Conservation (phyloP, 2,797 vertebrate genomes). For the Characodon lateralis region DNA sequence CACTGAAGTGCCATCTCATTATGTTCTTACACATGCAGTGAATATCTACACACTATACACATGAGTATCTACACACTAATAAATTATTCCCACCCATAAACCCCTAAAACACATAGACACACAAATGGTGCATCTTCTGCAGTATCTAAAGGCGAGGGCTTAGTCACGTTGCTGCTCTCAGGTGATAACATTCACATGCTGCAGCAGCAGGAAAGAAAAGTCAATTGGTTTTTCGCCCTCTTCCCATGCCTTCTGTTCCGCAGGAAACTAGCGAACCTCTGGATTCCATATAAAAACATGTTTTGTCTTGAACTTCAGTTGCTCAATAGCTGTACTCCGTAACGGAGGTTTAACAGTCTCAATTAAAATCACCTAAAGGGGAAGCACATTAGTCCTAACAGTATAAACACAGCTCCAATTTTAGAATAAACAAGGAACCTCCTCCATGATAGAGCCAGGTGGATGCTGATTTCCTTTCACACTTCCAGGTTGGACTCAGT, state of each 20-base stretch:
- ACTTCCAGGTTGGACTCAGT: conserved; percentile 32
- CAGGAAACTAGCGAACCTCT: conserved; percentile 29
- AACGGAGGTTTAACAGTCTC: conserved; percentile 61
- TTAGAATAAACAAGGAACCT: conserved; percentile 64
- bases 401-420: conserved; percentile 48
- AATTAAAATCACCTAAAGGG: conserved; percentile 73
- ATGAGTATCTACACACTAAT: conserved; percentile 19
- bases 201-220: conserved; percentile 48
- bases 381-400: conserved; percentile 35
- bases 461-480: conserved; percentile 49
- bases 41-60: conserved; percentile 19
- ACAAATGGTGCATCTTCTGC: conserved; percentile 21
- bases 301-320: conserved; percentile 42
- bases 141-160: conserved; percentile 40
- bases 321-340: conserved; percentile 53
- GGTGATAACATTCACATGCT: conserved; percentile 69
- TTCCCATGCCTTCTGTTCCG: conserved; percentile 2
- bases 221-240: conserved; percentile 28
- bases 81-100: background rate
- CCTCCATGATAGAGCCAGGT: conserved; percentile 40
- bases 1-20: background rate
- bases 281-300: conserved; percentile 33
- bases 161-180: conserved; percentile 50
- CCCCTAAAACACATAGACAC: background rate
- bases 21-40: conserved; percentile 12